These are phyloP conservation scores for Macaria liturata DNA, from an alignment of 2,888 invertebrate genomes.

Conservation along the genomic window DNA sequence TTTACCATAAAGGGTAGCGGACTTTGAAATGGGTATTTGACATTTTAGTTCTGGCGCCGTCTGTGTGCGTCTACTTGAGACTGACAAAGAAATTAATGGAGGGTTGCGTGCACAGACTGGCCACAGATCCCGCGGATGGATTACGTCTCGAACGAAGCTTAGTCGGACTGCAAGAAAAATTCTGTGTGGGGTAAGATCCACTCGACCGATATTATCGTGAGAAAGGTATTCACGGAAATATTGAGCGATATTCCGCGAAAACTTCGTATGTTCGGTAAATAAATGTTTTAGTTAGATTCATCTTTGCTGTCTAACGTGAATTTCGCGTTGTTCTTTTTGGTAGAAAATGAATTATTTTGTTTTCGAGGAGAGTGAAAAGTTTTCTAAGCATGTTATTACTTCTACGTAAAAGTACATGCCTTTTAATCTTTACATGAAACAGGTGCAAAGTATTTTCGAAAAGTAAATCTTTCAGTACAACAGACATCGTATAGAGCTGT, in stretches of 20 bases:
- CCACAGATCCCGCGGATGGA: conserved; percentile 17
- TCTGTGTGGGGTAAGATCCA: conserved; percentile 20
- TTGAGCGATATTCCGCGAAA: conserved; percentile 11
- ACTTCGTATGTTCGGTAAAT: not conserved
- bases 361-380: too few species aligned
- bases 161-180: conserved; percentile 24
- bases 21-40: conserved; percentile 36
- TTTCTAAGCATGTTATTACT: too few species aligned
- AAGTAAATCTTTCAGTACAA: too few species aligned
- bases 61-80: conserved; percentile 21
- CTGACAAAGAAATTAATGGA: conserved; percentile 30
- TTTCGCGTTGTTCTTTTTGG: too few species aligned
- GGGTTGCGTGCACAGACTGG: conserved; percentile 23
- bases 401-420: too few species aligned
- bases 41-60: conserved; percentile 29
- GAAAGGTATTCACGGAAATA: conserved; percentile 10
- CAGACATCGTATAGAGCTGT: too few species aligned
- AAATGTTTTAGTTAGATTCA: conserved; percentile 3
- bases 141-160: conserved; percentile 22
- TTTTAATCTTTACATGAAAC: too few species aligned
- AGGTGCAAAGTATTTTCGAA: too few species aligned
- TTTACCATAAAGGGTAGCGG: conserved; percentile 28
- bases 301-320: not conserved
- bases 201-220: conserved; percentile 18
- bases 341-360: too few species aligned